Base-by-base conservation (phyloP, 2,797 vertebrate genomes). In the Macropodus opercularis region DNA sequence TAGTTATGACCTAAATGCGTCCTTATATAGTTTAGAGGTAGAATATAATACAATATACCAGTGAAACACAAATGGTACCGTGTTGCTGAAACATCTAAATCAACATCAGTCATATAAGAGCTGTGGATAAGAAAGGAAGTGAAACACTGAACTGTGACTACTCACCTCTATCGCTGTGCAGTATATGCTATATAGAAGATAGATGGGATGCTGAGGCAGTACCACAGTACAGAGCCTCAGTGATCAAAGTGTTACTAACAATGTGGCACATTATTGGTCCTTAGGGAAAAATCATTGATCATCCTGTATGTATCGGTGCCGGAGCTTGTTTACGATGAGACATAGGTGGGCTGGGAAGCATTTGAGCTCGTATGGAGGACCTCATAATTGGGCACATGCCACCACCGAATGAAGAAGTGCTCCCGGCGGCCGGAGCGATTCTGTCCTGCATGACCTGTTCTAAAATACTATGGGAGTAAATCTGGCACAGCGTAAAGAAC, bases 1-100 rank as follows among this genome's bases (percentile, higher is more conserved):
- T 92, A 89, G 79, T 79, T 87, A 80, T 89, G 88, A 92, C 89
- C 91, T 88, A 89, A 89, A 91, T 92, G 87, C 85, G 75, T 81
- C 78, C 85, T 80, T 64, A 79, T 62, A 63, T 56, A 71, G 56
- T 63, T 72, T 75, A 70, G 50, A 70, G 68, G 55, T 56, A 57
- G 40, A 72, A 66, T 54, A 51, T 34, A 49, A 61, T 34, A 22
- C 15, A 12, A 19, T 34, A 21, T 48, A 35, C 44, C 31, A 43
- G 23, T 15, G 4, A 35, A 24, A 2, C 31, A 19, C 26, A 65
- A 32, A 68, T 49, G 18, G 42, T 21, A 8, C 22, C n/a, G 6
- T 27, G 22, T 42, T 73, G 62, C 22, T 53, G 52, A 68, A 43
- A 61, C 55, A 80, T 76, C 57, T 72, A 49, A 57, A 42, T 35